Conservation (phyloP, 64 coral and sea anemone species). For the Anthopleura sola region DNA sequence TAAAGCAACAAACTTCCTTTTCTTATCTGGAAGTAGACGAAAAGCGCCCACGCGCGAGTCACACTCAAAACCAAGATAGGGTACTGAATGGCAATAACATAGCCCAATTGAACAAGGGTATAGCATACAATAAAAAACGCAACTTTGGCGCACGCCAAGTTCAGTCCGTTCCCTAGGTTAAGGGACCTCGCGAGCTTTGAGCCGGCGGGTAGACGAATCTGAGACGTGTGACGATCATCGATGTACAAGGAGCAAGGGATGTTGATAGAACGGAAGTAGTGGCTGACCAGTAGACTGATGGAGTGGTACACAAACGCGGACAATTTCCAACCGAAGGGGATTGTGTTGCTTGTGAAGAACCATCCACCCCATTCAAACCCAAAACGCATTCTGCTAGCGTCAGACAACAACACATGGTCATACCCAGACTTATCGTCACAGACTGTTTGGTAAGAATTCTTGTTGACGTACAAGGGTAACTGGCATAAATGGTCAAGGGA, state of each 20-base stretch:
- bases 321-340: conserved; percentile 44
- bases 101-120: conserved; percentile 5
- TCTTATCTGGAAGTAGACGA: background rate
- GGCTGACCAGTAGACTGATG: background rate
- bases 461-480: background rate
- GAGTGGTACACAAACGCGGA: conserved; percentile 38
- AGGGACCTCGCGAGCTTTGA: too few species aligned
- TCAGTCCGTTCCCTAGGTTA: too few species aligned
- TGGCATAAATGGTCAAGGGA: background rate
- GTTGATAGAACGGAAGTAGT: conserved; percentile 28
- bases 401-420: conserved; percentile 25
- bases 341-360: conserved; percentile 28
- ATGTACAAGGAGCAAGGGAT: conserved; percentile 50
- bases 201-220: conserved; percentile 34
- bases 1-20: conserved; percentile 36
- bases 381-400: conserved; percentile 6
- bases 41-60: conserved; percentile 9
- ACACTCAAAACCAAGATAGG: conserved; percentile 23
- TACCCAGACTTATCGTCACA: conserved; percentile 58
- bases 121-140: conserved; percentile 29
- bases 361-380: conserved; percentile 33
- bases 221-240: conserved; percentile 37
- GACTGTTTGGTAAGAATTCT: conserved; percentile 26
- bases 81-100: conserved; percentile 26
- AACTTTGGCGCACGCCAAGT: too few species aligned